A percentile compares a stretch with the other conserved stretches of the same genome.
These are phyloP conservation scores for Hymenochirus boettgeri DNA, from an alignment of 2,113 vertebrate species.

Conservation along the genomic window DNA sequence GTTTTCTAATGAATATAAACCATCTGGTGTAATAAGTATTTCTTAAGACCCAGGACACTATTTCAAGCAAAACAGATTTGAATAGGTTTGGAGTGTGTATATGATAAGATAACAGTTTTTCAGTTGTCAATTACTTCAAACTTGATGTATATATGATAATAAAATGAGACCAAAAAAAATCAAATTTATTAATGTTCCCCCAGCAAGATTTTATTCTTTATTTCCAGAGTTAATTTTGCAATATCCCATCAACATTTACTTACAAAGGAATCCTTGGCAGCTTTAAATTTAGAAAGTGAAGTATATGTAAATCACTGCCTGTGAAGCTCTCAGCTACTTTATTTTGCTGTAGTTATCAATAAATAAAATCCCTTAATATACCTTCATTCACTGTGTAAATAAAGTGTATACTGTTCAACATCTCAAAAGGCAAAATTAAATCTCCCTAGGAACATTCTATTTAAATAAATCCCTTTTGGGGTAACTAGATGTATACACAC, in stretches of 20 bases:
- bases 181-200: slow-evolving; percentile 15
- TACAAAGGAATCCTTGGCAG: slow-evolving; percentile 8
- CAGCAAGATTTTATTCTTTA: slow-evolving; percentile 7
- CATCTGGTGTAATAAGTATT: slow-evolving; percentile 35
- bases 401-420: no score
- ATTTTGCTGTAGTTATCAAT: slow-evolving; percentile 22
- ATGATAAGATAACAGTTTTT: slow-evolving; percentile 23
- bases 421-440: no score
- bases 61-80: slow-evolving; percentile 10
- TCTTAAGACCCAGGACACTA: slow-evolving; percentile 21
- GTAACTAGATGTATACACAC: no score
- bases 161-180: slow-evolving; percentile 23
- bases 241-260: slow-evolving; percentile 11
- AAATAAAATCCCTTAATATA: slow-evolving; percentile 39
- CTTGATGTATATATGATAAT: slow-evolving; percentile 25
- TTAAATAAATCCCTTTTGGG: no score
- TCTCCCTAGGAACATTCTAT: no score
- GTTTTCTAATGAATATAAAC: slow-evolving; percentile 35
- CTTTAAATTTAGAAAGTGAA: slow-evolving; percentile 24
- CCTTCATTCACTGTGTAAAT: slow-evolving; percentile 38
- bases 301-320: slow-evolving; percentile 39
- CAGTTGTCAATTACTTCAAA: slow-evolving; percentile 24
- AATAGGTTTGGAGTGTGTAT: slow-evolving; percentile 20
- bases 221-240: not conserved
- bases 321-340: slow-evolving; percentile 23